A percentile compares a stretch with the other conserved stretches of the same genome.
Conservation (phyloP, 1,140 invertebrate genomes). For the Octopus sinensis region DNA sequence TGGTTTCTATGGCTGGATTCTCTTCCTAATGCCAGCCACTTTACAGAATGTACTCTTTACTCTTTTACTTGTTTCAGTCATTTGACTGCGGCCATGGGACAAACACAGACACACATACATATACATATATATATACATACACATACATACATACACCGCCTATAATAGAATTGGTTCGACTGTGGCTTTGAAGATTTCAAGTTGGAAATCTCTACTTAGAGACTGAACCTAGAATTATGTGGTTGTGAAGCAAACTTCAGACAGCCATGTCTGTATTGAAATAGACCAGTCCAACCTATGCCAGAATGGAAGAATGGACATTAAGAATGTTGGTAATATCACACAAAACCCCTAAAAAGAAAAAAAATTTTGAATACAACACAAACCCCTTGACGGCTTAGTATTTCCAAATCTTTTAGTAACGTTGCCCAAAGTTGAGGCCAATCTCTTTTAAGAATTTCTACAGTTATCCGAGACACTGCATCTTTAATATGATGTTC, state of each 20-base stretch:
- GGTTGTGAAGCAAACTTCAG: not conserved
- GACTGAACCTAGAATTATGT: not conserved
- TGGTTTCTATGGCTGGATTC: not conserved
- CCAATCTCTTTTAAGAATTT: conserved; percentile 94
- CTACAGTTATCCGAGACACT: conserved; percentile 81
- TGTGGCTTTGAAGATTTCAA: too few relatives aligned
- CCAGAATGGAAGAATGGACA: not conserved
- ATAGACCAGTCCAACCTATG: not conserved
- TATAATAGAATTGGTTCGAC: too few relatives aligned
- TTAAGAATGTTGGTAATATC: too few relatives aligned
- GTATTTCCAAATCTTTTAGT: conserved; percentile 70
- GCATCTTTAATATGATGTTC: conserved; percentile 78
- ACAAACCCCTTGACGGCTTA: conserved; percentile 66
- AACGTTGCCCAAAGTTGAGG: conserved; percentile 90
- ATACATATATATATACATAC: too few relatives aligned
- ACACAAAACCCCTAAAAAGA: not conserved
- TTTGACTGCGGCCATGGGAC: too few relatives aligned
- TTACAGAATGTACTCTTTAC: not conserved
- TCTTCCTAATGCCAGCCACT: not conserved
- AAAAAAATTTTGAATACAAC: not conserved
- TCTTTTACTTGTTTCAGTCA: too few relatives aligned
- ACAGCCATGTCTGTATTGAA: not conserved
- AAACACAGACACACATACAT: too few relatives aligned
- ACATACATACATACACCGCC: too few relatives aligned
- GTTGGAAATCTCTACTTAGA: too few relatives aligned